Percentiles rank a stretch among this genome's conserved stretches.
Evolutionary conservation across 1,140 invertebrate species (phyloP).

Genomic region (Pachyrhynchus sulphureomaculatus): DNA sequence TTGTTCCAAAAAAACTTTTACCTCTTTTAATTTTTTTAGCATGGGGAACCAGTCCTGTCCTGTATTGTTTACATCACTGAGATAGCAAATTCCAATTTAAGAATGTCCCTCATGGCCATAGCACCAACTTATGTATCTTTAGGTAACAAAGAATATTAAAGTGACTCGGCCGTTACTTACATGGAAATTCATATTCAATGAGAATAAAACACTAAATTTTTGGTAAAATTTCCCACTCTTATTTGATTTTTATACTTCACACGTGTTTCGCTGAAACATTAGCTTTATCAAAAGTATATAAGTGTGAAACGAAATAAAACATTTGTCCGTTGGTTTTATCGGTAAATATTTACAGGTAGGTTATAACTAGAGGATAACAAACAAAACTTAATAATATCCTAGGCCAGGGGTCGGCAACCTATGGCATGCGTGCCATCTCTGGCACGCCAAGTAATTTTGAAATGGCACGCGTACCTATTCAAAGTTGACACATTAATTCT

Average conservation of each 20-base stretch:
- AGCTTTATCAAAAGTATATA: neutral
- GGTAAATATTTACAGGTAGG: neutral
- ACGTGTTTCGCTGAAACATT: neutral
- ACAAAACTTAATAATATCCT: no score
- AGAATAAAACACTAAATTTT: no score
- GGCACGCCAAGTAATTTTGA: no score
- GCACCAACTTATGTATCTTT: constrained; percentile 38
- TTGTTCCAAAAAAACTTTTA: neutral
- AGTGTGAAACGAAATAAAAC: neutral
- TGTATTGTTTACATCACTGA: constrained; percentile 64
- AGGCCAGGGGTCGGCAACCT: no score
- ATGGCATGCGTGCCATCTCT: no score
- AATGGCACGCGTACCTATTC: no score
- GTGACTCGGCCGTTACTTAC: constrained; percentile 44
- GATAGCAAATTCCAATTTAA: constrained; percentile 58
- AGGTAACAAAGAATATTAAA: constrained; percentile 22
- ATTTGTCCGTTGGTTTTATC: no score
- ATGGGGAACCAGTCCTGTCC: constrained; percentile 58
- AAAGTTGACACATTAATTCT: no score
- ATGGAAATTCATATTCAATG: constrained; percentile 55
- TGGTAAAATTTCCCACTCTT: constrained; percentile 35
- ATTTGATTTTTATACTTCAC: no score
- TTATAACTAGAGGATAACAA: no score
- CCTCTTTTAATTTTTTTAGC: constrained; percentile 44
- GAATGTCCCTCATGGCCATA: constrained; percentile 53